A percentile compares a stretch with the other conserved stretches of the same genome.
Conservation (phyloP, 2,888 invertebrate genomes). For the Mythimna albipuncta region DNA sequence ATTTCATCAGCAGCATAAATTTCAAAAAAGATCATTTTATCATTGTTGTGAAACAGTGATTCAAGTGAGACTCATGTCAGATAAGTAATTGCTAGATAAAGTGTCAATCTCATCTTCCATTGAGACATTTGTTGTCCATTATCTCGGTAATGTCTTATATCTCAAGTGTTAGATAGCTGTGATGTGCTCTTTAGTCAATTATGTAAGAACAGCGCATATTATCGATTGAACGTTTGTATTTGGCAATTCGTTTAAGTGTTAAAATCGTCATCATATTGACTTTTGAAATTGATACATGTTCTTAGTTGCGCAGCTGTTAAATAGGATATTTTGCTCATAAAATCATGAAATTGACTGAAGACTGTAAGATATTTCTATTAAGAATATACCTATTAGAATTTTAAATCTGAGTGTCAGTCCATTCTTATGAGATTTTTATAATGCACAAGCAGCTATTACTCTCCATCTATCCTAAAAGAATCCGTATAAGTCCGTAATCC, state of each 20-base stretch:
- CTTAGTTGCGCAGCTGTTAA: neutral
- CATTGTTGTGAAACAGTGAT: conserved; percentile 54
- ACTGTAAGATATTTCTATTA: neutral
- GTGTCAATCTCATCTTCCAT: conserved; percentile 64
- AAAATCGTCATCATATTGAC: neutral
- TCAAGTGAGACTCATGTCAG: conserved; percentile 44
- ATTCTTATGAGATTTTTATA: neutral
- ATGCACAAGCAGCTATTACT: neutral
- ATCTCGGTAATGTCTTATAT: conserved; percentile 61
- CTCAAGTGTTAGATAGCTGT: conserved; percentile 62
- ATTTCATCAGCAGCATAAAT: conserved; percentile 18
- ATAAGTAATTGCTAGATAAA: conserved; percentile 64
- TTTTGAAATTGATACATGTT: neutral
- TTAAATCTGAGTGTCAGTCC: too few species aligned
- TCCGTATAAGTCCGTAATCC: neutral
- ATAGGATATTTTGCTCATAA: neutral
- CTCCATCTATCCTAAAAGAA: neutral
- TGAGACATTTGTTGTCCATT: conserved; percentile 66
- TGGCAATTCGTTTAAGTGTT: neutral
- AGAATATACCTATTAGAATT: neutral
- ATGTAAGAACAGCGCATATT: conserved; percentile 49
- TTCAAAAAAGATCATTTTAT: conserved; percentile 38
- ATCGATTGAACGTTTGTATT: conserved; percentile 37
- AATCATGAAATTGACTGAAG: neutral
- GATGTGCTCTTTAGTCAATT: conserved; percentile 62